Conservation (phyloP, 2,888 invertebrate genomes). For the Cephus runcator region DNA sequence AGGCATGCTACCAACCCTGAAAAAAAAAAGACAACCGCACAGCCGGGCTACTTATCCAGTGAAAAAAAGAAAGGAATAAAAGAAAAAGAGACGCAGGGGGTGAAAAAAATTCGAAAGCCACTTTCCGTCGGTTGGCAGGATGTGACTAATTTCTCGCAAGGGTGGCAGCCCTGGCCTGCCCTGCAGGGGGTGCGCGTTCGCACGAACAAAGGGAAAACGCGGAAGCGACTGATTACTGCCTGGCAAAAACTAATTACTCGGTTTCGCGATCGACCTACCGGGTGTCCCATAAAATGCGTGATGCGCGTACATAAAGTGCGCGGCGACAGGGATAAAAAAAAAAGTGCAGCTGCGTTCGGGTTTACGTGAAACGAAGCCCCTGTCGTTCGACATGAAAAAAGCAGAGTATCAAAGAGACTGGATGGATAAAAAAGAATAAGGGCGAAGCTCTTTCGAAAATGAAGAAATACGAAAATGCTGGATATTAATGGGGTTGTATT, state of each 20-base stretch:
- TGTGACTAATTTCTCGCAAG: constrained; percentile 7
- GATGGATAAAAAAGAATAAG: not conserved
- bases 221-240: not conserved
- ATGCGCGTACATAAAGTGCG: not conserved
- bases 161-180: not conserved
- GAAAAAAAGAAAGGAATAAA: not conserved
- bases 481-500: not conserved
- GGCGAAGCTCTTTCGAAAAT: not conserved
- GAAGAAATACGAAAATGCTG: not conserved
- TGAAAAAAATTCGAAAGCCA: not conserved
- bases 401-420: not conserved
- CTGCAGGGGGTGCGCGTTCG: not conserved
- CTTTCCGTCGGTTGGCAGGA: not conserved
- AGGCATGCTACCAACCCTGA: not conserved
- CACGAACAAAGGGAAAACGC: not conserved
- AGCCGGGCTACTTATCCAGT: not conserved
- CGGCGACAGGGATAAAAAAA: not conserved
- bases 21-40: not conserved
- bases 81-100: not conserved
- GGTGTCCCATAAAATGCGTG: not conserved
- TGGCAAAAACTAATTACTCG: constrained; percentile 14
- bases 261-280: not conserved
- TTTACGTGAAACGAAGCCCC: not conserved
- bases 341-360: not conserved
- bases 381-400: not conserved